phyloP scores from a whole-genome alignment of 2,797 vertebrate genomes.

The Champsocephalus gunnari region DNA sequence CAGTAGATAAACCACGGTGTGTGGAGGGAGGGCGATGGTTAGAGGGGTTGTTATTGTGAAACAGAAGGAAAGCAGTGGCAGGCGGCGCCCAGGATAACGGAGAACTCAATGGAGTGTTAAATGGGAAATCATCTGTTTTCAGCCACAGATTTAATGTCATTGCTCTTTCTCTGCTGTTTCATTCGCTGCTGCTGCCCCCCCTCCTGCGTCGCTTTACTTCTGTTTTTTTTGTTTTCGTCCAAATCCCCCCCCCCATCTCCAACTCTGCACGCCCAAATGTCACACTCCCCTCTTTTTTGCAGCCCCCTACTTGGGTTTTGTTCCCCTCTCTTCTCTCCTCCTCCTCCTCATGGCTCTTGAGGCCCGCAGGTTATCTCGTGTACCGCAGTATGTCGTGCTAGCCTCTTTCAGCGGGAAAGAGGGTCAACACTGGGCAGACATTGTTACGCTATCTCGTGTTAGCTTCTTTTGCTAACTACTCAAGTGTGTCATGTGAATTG shows the following conservation, averaged over 20 bases:
- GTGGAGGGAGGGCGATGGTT: constrained; percentile 69
- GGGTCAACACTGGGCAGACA: no score
- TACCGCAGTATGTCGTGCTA: no score
- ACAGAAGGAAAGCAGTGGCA: constrained; percentile 76
- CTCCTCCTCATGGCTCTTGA: no score
- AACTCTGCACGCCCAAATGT: no score
- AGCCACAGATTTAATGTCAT: constrained; percentile 87
- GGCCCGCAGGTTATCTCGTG: no score
- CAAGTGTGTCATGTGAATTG: background rate
- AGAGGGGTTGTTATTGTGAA: constrained; percentile 72
- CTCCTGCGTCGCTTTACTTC: constrained; percentile 38
- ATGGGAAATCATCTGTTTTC: constrained; percentile 92
- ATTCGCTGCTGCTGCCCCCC: constrained; percentile 26
- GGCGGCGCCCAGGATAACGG: constrained; percentile 80
- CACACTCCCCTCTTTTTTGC: no score
- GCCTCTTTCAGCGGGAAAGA: no score
- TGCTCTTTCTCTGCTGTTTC: constrained; percentile 74
- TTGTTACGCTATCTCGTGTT: no score
- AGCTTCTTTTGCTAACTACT: no score
- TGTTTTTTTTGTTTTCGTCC: constrained; percentile 49
- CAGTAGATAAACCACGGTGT: constrained; percentile 80
- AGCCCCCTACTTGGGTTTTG: no score
- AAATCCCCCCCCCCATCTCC: constrained; percentile 2
- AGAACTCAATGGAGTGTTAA: constrained; percentile 92
- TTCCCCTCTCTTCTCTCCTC: no score